Evolutionary conservation across 2,797 vertebrate species (phyloP), one percentile per base, ranked within the genome.

Genomic region (Lepilemur ruficaudatus): DNA sequence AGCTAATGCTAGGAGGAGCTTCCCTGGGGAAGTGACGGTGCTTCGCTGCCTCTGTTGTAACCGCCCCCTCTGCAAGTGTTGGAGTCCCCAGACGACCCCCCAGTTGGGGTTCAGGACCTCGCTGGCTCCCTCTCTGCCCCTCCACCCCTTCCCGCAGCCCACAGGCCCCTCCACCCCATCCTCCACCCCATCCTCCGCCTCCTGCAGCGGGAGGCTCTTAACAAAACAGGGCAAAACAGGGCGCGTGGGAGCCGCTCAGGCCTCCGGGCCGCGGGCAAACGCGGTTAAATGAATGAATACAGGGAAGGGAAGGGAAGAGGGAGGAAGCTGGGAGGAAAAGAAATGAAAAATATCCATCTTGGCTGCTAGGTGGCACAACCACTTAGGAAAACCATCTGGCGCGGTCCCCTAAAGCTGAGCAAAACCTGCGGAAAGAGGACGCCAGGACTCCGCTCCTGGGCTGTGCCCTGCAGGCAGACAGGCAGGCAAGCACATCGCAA

Each of bases 161-260:
- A 0, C 84, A 97, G 97, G 82, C 25, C 6, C 95, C 97, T 90
- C 89, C 50, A 50, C 50, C 5, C 50, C 15, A 14, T 50, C 50
- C 14, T 50, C 50, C 50, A 50, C 50, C 4, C 50, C 50, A 17
- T 18, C 15, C 50, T 50, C 50, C 50, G 4, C 15, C 50, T 92
- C 93, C 97, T 91, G 93, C 59, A 59, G 96, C 86, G 95, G 98
- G 98, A 96, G 94, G 82, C 95, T 97, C 97, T 95, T 97, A 97
- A 97, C 96, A 97, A 96, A 98, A 97, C 61, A 94, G 96, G 96
- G 91, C 38, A 38, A 38, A 38, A 38, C 38, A 38, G 38, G 38
- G 38, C 78, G 46, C 69, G 57, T 85, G 32, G 92, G 97, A 96
- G 92, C 9, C 7, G 1, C 1, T 86, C 17, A 6, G 43, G 20